Base-by-base conservation (phyloP, 2,888 invertebrate species). In the Dascillus cervinus region DNA sequence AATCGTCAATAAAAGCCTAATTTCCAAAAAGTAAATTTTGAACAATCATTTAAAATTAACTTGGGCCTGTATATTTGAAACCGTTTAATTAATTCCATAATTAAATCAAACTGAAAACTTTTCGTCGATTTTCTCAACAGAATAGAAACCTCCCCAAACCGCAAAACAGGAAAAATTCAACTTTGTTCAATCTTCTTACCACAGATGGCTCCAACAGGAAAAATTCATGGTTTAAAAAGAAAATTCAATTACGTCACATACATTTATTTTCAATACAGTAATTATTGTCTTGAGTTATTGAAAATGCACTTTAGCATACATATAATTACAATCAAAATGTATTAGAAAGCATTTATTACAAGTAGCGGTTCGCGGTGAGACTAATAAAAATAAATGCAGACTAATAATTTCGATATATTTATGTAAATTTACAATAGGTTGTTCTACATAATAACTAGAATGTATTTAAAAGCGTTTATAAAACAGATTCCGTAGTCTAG, bases 211-310 rank as follows among this genome's bases (percentile, higher is more conserved):
- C n/a, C n/a, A n/a, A n/a, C n/a, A n/a, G n/a, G n/a, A 42, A 10
- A 29, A 29, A 10, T 22, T 3, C 10, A 8, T 17, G 8, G 17
- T 17, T 17, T 17, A 17, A 17, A 17, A 30, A 30, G 6, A 28
- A 2, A 30, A 29, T 11, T 13, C 9, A 10, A 11, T 29, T 29
- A 28, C 34, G 40, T 49, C 37, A 46, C 46, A 49, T 44, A 48
- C 46, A 52, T 52, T 51, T 55, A 59, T 58, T 61, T n/a, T 49
- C 35, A 33, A 45, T 50, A 46, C 45, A 57, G 54, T 60, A 62
- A 62, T 65, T 65, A 65, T 65, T 65, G 64, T 65, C 64, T 60
- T 60, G 53, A 61, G 60, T 65, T 65, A 64, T 64, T 65, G 60
- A 64, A 61, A 65, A 65, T 65, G 64, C 64, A 61, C 58, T 62